Evolutionary conservation across 2,888 invertebrate species (phyloP).

Genomic region (Parnassius orleans): DNA sequence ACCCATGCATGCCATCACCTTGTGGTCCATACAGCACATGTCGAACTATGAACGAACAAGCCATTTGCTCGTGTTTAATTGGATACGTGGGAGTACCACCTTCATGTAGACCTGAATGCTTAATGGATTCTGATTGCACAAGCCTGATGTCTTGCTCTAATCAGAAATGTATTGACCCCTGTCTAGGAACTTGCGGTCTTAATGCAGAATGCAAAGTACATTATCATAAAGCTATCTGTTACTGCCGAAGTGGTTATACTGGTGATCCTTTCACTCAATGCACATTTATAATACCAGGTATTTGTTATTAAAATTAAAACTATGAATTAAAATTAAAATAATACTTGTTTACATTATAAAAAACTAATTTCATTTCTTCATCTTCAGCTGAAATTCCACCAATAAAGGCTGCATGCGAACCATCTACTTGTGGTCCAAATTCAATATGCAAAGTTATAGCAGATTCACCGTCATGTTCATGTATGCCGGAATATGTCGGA

Average conservation of each 20-base stretch:
- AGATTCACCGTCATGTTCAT: conserved; percentile 85
- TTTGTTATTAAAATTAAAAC: conserved; percentile 1
- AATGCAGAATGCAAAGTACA: conserved; percentile 89
- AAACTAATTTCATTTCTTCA: conserved; percentile 1
- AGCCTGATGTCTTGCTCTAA: conserved; percentile 88
- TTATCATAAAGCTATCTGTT: conserved; percentile 93
- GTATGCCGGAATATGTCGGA: conserved; percentile 86
- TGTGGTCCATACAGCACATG: conserved; percentile 91
- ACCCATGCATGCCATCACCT: conserved; percentile 86
- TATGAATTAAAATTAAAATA: not conserved
- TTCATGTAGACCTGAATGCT: conserved; percentile 91
- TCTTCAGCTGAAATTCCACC: conserved; percentile 48
- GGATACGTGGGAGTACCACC: conserved; percentile 88
- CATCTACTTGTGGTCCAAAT: conserved; percentile 91
- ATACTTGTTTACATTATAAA: no score
- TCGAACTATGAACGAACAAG: conserved; percentile 75
- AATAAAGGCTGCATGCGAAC: conserved; percentile 81
- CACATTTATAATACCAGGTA: conserved; percentile 38
- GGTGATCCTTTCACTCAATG: conserved; percentile 92
- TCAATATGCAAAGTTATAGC: conserved; percentile 83
- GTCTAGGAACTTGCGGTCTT: conserved; percentile 89
- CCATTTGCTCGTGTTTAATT: conserved; percentile 87
- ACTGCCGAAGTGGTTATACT: conserved; percentile 85
- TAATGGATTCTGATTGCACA: conserved; percentile 90
- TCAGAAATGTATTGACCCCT: conserved; percentile 90